Evolutionary conservation across 2,797 vertebrate species (phyloP).

Genomic region (Tarsius wallacei): DNA sequence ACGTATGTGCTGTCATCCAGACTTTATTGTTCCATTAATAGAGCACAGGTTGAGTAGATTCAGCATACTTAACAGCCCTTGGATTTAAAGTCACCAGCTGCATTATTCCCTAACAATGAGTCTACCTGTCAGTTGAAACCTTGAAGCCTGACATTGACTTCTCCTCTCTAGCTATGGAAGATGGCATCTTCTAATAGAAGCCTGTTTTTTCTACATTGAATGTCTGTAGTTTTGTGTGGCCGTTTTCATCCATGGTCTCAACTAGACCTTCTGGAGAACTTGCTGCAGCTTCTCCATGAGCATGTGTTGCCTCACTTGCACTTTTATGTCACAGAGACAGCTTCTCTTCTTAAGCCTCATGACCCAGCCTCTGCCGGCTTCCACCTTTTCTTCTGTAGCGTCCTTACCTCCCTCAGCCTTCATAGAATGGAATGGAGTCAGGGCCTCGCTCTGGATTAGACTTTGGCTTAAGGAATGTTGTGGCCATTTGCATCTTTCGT

Average conservation of each 20-base stretch:
- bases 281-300: background rate
- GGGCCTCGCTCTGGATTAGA: background rate
- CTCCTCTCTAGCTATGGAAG: background rate
- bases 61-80: background rate
- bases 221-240: background rate
- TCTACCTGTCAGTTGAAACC: background rate
- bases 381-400: background rate
- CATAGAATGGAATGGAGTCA: background rate
- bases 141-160: background rate
- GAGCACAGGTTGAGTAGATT: background rate
- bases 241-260: background rate
- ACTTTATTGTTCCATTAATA: background rate
- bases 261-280: background rate
- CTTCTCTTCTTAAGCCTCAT: background rate
- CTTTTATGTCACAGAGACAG: background rate
- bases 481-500: background rate
- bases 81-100: background rate
- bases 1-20: background rate
- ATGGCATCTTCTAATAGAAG: background rate
- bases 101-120: background rate
- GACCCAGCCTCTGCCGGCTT: background rate
- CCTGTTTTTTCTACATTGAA: background rate
- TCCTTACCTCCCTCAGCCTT: background rate
- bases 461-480: background rate
- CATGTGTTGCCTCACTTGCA: background rate